Base-by-base conservation (phyloP, 1,140 invertebrate species). In the Papilio glaucus region DNA sequence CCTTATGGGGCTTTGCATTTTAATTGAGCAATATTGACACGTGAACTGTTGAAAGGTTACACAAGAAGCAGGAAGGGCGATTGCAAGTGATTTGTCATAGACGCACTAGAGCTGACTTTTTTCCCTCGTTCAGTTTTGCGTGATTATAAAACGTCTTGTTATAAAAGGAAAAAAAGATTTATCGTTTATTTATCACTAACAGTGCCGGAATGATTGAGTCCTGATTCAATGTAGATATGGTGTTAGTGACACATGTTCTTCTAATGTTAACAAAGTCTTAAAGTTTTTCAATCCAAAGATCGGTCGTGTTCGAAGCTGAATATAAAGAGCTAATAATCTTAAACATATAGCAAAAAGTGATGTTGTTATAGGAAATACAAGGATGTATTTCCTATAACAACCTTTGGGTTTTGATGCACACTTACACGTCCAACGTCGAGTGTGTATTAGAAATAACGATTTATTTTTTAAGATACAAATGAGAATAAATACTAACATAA, bases 1-100 rank as follows among this genome's bases (percentile, higher is more conserved):
- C 67, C 67, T 69, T 69, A 69, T 53, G n/a, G 41, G 45, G 67
- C 42, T 42, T 53, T 69, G 67, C 45, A 69, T 69, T 69, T 69
- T 69, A 69, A 69, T 69, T 69, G 29, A 69, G 67, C 24, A 49
- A 69, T 69, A 49, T 69, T 49, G 26, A 69, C 67, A 69, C 65
- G 65, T 68, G 41, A 68, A 68, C 65, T 42, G 65, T 68, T 24
- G 3, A 68, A 24, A 68, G 18, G 21, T 68, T 45, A 45, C 10
- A 24, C 39, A 68, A 68, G 39, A 39, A 65, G n/a, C 62, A 65
- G 65, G 65, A 68, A 68, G 21, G 41, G 65, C 38, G 39, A 45
- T 67, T 21, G 41, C 29, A 49, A 42, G 65, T 45, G 65, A 68
- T 68, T 68, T 45, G 65, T 68, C 65, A 68, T 29, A 65, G 62